A percentile compares a stretch with the other conserved stretches of the same genome.
phyloP scores from a whole-genome alignment of 2,888 invertebrate species.

The Drosophila villosipedis region DNA sequence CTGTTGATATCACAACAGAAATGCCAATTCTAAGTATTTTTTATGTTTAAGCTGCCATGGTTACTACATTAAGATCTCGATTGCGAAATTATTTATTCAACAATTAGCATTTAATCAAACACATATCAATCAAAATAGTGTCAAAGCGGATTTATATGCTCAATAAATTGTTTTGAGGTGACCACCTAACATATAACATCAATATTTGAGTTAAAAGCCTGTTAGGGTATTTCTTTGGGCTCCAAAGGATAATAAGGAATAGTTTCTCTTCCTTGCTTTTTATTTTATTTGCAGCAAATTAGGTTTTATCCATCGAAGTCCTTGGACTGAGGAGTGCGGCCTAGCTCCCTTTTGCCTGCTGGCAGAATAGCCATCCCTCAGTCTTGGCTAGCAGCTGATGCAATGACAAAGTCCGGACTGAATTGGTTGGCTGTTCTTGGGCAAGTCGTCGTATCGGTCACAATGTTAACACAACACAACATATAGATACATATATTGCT shows the following conservation, averaged over 20 bases:
- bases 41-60: not conserved
- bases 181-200: not conserved
- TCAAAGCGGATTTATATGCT: not conserved
- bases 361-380: no score
- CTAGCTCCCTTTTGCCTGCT: not conserved
- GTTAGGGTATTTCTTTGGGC: not conserved
- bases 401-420: constrained; percentile 48
- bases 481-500: constrained; percentile 26
- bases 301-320: constrained; percentile 62
- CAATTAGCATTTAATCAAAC: not conserved
- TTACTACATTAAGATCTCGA: not conserved
- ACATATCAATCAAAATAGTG: not conserved
- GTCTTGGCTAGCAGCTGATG: constrained; percentile 46
- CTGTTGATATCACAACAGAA: not conserved
- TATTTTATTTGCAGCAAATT: constrained; percentile 72
- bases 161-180: not conserved
- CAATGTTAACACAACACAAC: constrained; percentile 44
- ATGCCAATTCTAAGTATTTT: not conserved
- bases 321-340: constrained; percentile 24
- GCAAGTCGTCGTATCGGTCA: constrained; percentile 37
- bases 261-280: constrained; percentile 13
- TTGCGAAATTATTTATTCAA: not conserved
- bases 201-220: not conserved
- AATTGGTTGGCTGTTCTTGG: constrained; percentile 33
- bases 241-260: not conserved